Base-by-base conservation (phyloP, 2,888 invertebrate species). In the Drosophila yooni region DNA sequence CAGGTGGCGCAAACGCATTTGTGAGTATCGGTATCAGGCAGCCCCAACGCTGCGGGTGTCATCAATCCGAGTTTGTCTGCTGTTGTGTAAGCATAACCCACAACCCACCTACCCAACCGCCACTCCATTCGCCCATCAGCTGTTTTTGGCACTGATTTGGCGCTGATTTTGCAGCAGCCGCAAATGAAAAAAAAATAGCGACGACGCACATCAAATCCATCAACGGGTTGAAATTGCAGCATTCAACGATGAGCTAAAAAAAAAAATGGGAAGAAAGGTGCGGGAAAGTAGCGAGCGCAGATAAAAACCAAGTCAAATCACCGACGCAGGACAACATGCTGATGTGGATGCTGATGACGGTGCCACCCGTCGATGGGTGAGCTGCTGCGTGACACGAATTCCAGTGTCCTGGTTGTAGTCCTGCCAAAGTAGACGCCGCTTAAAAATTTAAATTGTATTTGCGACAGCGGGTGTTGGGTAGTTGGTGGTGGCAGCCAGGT, bases 361-460 rank as follows among this genome's bases (percentile, higher is more conserved):
- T 79, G 83, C 88, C 83, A 81, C 81, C 82, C 81, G 83, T 76
- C 75, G 79, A 57, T 70, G 67, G 48, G 50, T 34, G 54, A 67
- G 67, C 65, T 64, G 74, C 69, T 89, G 88, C 86, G 90, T 86
- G 90, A 88, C 86, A 85, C 86, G 90, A 89, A 86, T 89, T 81
- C 65, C 70, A 72, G 70, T 59, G 36, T 21, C 13, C 43, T 43
- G 33, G 56, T 13, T 31, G 29, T 27, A 25, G 52, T 36, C 38
- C n/a, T n/a, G 34, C 69, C 80, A 89, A 89, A 89, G 89, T 85
- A 89, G 85, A 88, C 77, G 81, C 76, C 89, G 90, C 90, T 88
- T 86, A 88, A 88, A 88, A 90, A 88, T 88, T 90, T 88, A 88
- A 88, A 88, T 88, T 88, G 87, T 90, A 90, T 88, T 88, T 88